A percentile compares a stretch with the other conserved stretches of the same genome.
Conservation (phyloP, 1,140 invertebrate species). For the Conus ventricosus region DNA sequence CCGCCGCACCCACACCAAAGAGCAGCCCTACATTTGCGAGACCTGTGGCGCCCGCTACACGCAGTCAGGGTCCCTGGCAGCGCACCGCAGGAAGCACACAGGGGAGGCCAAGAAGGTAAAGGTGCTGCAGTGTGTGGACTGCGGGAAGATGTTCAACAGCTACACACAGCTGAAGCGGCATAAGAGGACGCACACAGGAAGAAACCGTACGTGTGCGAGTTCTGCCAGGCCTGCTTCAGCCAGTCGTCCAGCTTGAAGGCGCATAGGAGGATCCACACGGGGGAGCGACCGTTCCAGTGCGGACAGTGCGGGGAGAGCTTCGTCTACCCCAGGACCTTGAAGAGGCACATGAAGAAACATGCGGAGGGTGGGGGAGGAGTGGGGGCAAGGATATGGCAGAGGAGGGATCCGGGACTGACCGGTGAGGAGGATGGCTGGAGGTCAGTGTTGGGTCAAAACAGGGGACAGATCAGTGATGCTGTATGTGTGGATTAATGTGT, state of each 20-base stretch:
- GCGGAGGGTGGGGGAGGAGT: background rate
- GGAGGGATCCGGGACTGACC: background rate
- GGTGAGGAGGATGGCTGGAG: background rate
- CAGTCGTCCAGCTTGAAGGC: slow-evolving; percentile 58
- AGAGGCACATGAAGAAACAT: slow-evolving; percentile 25
- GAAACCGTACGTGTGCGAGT: slow-evolving; percentile 70
- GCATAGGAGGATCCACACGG: slow-evolving; percentile 73
- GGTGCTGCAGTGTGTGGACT: slow-evolving; percentile 41
- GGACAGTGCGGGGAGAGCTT: slow-evolving; percentile 66
- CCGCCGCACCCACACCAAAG: slow-evolving; percentile 41
- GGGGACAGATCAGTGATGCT: background rate
- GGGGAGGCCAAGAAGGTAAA: slow-evolving; percentile 30
- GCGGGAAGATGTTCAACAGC: slow-evolving; percentile 50
- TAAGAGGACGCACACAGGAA: slow-evolving; percentile 70
- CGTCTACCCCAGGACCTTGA: slow-evolving; percentile 7
- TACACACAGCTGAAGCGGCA: slow-evolving; percentile 65
- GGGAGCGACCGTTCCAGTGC: slow-evolving; percentile 70
- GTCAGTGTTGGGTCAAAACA: background rate
- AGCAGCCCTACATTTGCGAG: slow-evolving; percentile 45
- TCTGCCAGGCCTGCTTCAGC: slow-evolving; percentile 66
- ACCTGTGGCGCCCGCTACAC: slow-evolving; percentile 43
- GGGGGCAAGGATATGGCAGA: background rate
- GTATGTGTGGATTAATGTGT: background rate
- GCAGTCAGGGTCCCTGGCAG: slow-evolving; percentile 34
- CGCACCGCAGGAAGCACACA: slow-evolving; percentile 38